phyloP scores from a whole-genome alignment of 2,888 invertebrate species.

The Ormia ochracea region DNA sequence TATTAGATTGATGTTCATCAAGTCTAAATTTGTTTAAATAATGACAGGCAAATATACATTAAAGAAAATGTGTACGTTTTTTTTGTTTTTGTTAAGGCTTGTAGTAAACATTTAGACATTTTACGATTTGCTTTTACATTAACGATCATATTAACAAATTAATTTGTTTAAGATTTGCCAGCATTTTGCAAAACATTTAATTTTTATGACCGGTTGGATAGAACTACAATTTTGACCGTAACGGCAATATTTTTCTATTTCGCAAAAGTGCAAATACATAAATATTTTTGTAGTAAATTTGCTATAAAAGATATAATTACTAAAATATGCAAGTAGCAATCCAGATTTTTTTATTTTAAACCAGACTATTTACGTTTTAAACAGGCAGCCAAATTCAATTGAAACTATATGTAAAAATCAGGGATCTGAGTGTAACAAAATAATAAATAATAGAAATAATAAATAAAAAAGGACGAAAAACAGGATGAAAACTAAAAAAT shows the following conservation, averaged over 20 bases:
- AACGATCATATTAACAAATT: conserved; percentile 33
- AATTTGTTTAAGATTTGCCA: conserved; percentile 15
- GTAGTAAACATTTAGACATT: conserved; percentile 13
- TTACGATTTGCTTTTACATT: conserved; percentile 28
- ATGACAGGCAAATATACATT: neutral
- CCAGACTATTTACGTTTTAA: no score
- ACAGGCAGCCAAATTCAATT: no score
- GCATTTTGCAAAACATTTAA: conserved; percentile 2
- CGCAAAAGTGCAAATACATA: no score
- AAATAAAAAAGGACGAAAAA: no score
- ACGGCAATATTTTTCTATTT: neutral
- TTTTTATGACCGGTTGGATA: conserved; percentile 24
- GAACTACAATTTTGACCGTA: neutral
- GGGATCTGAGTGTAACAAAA: no score
- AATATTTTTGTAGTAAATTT: neutral
- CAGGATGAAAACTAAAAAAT: no score
- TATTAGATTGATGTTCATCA: conserved; percentile 3
- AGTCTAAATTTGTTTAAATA: conserved; percentile 17
- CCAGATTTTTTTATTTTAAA: no score
- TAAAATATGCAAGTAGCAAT: no score
- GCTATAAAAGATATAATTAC: no score
- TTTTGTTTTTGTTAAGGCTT: neutral
- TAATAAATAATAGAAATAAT: no score
- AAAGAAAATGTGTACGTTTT: neutral
- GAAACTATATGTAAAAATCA: no score